Percentiles rank a stretch among this genome's conserved stretches.
These are phyloP conservation scores for Chymomyza amoena DNA, from an alignment of 2,888 invertebrate species.

Conservation along the genomic window DNA sequence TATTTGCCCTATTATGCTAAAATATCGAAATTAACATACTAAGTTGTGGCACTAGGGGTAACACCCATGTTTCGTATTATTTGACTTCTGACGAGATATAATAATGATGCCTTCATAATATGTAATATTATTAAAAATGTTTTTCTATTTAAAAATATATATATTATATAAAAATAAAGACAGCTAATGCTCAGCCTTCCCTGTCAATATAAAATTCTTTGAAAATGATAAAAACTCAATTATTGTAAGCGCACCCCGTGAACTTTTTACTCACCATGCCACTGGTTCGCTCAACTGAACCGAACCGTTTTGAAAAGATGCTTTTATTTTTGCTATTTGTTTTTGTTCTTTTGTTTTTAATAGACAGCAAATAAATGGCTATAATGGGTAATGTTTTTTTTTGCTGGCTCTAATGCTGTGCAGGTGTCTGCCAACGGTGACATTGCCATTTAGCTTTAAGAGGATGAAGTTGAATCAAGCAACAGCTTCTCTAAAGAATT, in stretches of 20 bases:
- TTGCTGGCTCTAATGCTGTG: slow-evolving; percentile 20
- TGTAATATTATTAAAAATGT: no score
- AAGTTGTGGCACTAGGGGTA: no score
- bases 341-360: slow-evolving; percentile 28
- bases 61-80: no score
- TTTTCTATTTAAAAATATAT: no score
- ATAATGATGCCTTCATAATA: no score
- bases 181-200: no score
- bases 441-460: slow-evolving; percentile 44
- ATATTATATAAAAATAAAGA: no score
- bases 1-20: no score
- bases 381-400: slow-evolving; percentile 40
- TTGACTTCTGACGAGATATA: no score
- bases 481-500: background rate
- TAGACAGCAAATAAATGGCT: slow-evolving; percentile 53
- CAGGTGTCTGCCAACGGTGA: slow-evolving; percentile 50
- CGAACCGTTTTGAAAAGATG: slow-evolving; percentile 27
- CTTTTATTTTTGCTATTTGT: slow-evolving; percentile 7
- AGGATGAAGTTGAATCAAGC: background rate
- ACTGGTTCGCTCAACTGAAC: slow-evolving; percentile 19
- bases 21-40: no score
- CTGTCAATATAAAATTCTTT: no score
- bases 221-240: background rate
- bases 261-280: slow-evolving; percentile 3
- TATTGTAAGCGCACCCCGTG: background rate